These are phyloP conservation scores for Cyprinodon tularosa DNA, from an alignment of 2,113 vertebrate genomes.

Conservation along the genomic window DNA sequence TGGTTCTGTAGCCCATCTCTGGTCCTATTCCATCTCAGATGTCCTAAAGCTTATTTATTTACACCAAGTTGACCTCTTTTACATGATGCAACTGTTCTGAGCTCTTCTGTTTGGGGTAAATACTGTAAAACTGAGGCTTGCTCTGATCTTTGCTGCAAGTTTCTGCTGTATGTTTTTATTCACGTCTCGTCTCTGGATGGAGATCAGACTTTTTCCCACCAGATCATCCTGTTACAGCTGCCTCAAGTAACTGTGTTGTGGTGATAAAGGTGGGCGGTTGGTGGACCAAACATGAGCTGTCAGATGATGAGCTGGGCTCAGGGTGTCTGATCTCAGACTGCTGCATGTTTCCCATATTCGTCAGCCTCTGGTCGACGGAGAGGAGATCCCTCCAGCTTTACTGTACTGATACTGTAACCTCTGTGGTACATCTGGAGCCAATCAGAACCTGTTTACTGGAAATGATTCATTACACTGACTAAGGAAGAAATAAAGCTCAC, in stretches of 20 bases:
- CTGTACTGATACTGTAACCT: slow-evolving; percentile 51
- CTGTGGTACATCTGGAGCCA: slow-evolving; percentile 67
- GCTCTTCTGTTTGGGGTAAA: too few species aligned
- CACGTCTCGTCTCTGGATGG: too few species aligned
- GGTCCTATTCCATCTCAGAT: too few species aligned
- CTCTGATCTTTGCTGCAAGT: too few species aligned
- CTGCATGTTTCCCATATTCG: slow-evolving; percentile 76
- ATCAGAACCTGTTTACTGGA: slow-evolving; percentile 58
- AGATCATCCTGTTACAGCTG: background rate
- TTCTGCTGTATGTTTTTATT: too few species aligned
- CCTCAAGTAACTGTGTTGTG: background rate
- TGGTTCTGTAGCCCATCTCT: too few species aligned
- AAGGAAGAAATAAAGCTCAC: slow-evolving; percentile 27
- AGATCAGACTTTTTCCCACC: too few species aligned
- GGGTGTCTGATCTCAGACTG: slow-evolving; percentile 51
- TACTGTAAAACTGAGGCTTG: too few species aligned
- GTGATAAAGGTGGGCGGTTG: background rate
- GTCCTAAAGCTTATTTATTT: too few species aligned
- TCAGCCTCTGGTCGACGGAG: slow-evolving; percentile 56
- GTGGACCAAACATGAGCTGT: background rate
- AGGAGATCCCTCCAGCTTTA: slow-evolving; percentile 45
- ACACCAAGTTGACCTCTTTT: too few species aligned
- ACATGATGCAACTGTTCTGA: too few species aligned
- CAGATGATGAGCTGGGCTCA: slow-evolving; percentile 20
- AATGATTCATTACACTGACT: slow-evolving; percentile 47